Base-by-base conservation (phyloP, 2,888 invertebrate species). In the Scaptomyza reducta region DNA sequence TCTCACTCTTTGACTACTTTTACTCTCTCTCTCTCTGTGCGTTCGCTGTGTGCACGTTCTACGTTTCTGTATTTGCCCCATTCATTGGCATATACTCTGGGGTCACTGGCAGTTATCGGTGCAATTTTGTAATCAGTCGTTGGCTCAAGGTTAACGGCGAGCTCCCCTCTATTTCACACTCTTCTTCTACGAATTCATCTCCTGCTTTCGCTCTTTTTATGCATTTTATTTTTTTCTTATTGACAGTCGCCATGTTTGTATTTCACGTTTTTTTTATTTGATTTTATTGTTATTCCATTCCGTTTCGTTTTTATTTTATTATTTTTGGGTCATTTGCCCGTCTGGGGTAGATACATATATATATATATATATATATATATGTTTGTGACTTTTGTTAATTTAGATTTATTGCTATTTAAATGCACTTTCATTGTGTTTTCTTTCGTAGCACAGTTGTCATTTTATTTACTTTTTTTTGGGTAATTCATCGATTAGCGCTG, bases 21-120 rank as follows among this genome's bases (percentile, higher is more conserved):
- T 25, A 35, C 40, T 58, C 31, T 31, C 27, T 6, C 27, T 6
- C 27, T 6, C 27, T 27, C 1, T 27, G 1, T 55, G 54, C 64
- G 54, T 38, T 38, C 7, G 6, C 9, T 40, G 16, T 45, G 18
- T n/a, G n/a, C n/a, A n/a, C n/a, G n/a, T n/a, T n/a, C n/a, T n/a
- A n/a, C n/a, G n/a, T 40, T 51, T 33, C 25, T 40, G 40, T 40
- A 40, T 40, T 40, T 40, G 18, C 33, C 44, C 49, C 64, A 70
- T 65, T 71, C 67, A 76, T 57, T 76, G 49, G 38, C 46, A 16
- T 38, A 10, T 9, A 10, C 22, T 47, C 11, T 67, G 84, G 80
- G 89, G 90, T 89, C 89, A 89, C 73, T 89, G 89, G 89, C 89
- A 90, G 89, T 89, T 89, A 90, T 90, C 90, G 87, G 74, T 79